phyloP scores from a whole-genome alignment of 1,140 invertebrate species.

The Rhagoletis pomonella region DNA sequence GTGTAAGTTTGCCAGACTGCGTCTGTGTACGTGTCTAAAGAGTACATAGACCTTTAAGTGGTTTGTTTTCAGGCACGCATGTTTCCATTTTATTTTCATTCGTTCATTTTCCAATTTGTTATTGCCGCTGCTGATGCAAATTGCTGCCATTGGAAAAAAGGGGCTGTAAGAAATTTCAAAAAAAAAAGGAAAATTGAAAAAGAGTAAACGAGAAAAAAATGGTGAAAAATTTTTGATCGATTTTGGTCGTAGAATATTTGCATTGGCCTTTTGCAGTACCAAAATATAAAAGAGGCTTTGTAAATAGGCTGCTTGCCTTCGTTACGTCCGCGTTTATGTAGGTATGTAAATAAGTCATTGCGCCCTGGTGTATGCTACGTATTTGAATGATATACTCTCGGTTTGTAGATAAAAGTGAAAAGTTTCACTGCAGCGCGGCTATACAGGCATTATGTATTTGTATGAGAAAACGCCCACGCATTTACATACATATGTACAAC shows the following conservation, averaged over 20 bases:
- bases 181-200: slow-evolving; percentile 8
- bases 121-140: slow-evolving; percentile 23
- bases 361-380: neutral
- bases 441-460: neutral
- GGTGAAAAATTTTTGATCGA: neutral
- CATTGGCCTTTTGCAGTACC: slow-evolving; percentile 17
- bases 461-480: neutral
- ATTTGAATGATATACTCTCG: neutral
- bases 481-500: neutral
- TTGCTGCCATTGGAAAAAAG: neutral
- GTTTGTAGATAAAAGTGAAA: slow-evolving; percentile 22
- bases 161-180: neutral
- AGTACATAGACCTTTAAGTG: slow-evolving; percentile 22
- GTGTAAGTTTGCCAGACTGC: slow-evolving; percentile 19
- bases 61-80: slow-evolving; percentile 46
- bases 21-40: slow-evolving; percentile 17
- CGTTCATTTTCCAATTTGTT: slow-evolving; percentile 46
- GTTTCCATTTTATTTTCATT: slow-evolving; percentile 37
- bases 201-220: neutral
- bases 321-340: neutral
- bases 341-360: neutral
- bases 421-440: neutral
- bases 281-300: slow-evolving; percentile 6
- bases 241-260: slow-evolving; percentile 17
- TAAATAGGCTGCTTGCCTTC: neutral